Evolutionary conservation across 2,797 vertebrate species (phyloP).

Genomic region (Muscicapa comitata): DNA sequence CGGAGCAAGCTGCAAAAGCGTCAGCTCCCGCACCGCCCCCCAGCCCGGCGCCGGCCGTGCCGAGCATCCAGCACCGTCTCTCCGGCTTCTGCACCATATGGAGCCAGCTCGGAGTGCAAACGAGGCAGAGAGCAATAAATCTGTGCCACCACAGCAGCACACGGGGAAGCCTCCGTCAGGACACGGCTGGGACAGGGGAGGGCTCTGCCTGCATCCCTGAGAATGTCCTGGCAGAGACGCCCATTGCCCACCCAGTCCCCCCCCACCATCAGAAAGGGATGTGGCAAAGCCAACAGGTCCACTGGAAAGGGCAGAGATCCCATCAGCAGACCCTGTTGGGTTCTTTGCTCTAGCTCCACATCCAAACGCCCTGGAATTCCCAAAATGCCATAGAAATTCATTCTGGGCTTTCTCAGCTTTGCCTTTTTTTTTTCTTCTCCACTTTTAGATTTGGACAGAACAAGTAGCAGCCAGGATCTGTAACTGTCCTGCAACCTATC

Average conservation of each 20-base stretch:
- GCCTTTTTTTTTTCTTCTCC: not conserved
- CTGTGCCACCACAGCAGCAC: not conserved
- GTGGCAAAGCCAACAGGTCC: not conserved
- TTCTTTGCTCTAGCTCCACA: not conserved
- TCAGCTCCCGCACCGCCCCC: not conserved
- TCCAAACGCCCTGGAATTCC: not conserved
- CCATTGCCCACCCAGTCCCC: fast-evolving
- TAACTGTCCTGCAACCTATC: not conserved
- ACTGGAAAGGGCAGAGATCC: not conserved
- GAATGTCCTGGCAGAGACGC: not conserved
- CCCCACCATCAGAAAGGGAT: fast-evolving
- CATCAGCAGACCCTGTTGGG: fast-evolving
- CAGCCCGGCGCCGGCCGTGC: not conserved
- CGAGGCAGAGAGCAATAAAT: conserved; percentile 39
- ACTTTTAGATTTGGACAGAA: not conserved
- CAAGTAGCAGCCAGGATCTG: not conserved
- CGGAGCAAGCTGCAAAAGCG: not conserved
- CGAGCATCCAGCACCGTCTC: not conserved
- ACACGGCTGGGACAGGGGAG: fast-evolving
- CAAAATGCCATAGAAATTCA: not conserved
- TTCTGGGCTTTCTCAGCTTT: not conserved
- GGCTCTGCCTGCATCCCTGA: not conserved
- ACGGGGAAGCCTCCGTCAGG: fast-evolving
- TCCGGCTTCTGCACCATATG: not conserved
- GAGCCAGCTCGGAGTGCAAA: not conserved